A percentile compares a stretch with the other conserved stretches of the same genome.
phyloP scores from a whole-genome alignment of 2,797 vertebrate species.

The Smutsia temminckii region DNA sequence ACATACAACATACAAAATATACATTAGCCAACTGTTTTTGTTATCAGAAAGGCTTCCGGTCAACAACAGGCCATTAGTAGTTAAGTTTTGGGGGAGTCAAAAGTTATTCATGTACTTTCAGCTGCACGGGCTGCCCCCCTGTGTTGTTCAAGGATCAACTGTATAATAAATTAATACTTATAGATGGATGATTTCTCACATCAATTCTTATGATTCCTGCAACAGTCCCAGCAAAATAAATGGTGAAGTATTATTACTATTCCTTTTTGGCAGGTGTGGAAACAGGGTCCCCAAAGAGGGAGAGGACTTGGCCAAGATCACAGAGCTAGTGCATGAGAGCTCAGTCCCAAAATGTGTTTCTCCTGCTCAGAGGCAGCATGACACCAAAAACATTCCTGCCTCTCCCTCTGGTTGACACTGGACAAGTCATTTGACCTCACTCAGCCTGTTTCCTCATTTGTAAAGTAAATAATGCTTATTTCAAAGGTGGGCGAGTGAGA shows the following conservation, averaged over 20 bases:
- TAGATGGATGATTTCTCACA: not conserved
- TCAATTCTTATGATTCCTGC: not conserved
- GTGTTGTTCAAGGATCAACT: too few species aligned
- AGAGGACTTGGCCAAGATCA: not conserved
- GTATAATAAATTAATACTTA: not conserved
- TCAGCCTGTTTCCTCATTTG: not conserved
- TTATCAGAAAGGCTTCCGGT: too few species aligned
- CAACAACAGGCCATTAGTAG: too few species aligned
- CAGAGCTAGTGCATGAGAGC: not conserved
- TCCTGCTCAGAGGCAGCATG: not conserved
- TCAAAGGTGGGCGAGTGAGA: not conserved
- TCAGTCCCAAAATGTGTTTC: not conserved
- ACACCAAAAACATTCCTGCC: not conserved
- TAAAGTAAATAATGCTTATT: not conserved
- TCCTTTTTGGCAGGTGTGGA: not conserved
- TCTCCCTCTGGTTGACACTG: not conserved
- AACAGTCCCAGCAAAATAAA: not conserved
- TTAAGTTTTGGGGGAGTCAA: too few species aligned
- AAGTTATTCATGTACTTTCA: too few species aligned
- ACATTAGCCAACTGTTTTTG: too few species aligned
- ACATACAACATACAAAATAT: too few species aligned
- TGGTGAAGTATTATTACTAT: not conserved
- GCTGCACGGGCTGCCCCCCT: too few species aligned
- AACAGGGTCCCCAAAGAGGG: not conserved
- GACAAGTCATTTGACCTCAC: not conserved